A percentile compares a stretch with the other conserved stretches of the same genome.
phyloP scores from a whole-genome alignment of 2,888 invertebrate species.

The Keiferia lycopersicella region DNA sequence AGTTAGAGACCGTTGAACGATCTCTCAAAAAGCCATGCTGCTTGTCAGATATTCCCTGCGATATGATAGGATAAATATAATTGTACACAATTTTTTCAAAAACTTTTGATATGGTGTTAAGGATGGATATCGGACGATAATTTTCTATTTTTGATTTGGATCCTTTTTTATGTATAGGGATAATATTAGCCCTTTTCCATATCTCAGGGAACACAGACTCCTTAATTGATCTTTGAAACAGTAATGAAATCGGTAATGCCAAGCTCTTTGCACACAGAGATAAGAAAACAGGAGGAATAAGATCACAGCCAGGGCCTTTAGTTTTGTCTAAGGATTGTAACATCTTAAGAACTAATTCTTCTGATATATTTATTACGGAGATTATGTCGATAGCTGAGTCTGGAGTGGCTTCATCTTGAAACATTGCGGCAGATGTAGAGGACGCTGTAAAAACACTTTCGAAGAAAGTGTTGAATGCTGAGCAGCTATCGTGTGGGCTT shows the following conservation, averaged over 20 bases:
- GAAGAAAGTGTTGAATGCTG: slow-evolving; percentile 12
- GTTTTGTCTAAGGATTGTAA: background rate
- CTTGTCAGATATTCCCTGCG: background rate
- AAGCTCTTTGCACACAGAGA: background rate
- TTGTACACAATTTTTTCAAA: slow-evolving; percentile 16
- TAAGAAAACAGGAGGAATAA: slow-evolving; percentile 2
- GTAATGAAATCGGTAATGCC: background rate
- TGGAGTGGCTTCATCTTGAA: background rate
- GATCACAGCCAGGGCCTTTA: slow-evolving; percentile 4
- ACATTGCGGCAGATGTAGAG: background rate
- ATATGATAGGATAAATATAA: slow-evolving; percentile 1
- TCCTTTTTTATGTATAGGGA: slow-evolving; percentile 20
- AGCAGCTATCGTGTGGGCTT: background rate
- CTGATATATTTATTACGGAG: background rate
- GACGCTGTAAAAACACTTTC: background rate
- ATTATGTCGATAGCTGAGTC: background rate
- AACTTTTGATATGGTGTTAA: slow-evolving; percentile 4
- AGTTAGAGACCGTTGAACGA: too few species aligned
- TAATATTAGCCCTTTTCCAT: slow-evolving; percentile 19
- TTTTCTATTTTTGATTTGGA: background rate
- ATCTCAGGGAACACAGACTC: slow-evolving; percentile 2
- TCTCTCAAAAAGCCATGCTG: slow-evolving; percentile 3
- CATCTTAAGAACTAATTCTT: background rate
- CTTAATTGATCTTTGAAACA: background rate
- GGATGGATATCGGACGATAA: slow-evolving; percentile 16